Conservation (phyloP, 2,797 vertebrate species). For the Nothura maculosa region DNA sequence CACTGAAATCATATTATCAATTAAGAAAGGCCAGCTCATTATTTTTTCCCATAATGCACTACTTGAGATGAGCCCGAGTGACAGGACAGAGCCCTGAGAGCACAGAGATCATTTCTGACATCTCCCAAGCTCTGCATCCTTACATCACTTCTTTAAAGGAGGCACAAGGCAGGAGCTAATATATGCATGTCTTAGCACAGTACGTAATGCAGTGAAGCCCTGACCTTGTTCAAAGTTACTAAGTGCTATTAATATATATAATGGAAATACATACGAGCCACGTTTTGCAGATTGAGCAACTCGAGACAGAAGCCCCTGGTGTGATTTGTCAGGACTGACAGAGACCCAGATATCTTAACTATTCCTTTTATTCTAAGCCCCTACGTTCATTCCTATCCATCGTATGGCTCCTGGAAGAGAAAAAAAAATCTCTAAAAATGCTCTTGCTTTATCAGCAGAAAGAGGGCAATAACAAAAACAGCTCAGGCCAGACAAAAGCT, state of each 20-base stretch:
- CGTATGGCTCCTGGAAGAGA: background rate
- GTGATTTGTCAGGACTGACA: slow-evolving; percentile 16
- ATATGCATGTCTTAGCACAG: slow-evolving; percentile 60
- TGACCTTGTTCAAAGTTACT: slow-evolving; percentile 73
- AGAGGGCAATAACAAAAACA: slow-evolving; percentile 49
- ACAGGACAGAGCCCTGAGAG: background rate
- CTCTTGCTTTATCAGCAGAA: slow-evolving; percentile 66
- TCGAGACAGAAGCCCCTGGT: background rate
- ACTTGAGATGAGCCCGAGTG: background rate
- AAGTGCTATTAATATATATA: slow-evolving; percentile 70
- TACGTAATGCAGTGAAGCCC: slow-evolving; percentile 23
- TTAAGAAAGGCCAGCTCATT: background rate
- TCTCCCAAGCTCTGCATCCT: slow-evolving; percentile 48
- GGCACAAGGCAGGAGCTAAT: slow-evolving; percentile 51
- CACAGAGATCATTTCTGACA: background rate
- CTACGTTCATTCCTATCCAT: slow-evolving; percentile 42
- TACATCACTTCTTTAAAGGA: slow-evolving; percentile 45
- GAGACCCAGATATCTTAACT: slow-evolving; percentile 42
- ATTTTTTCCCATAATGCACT: background rate
- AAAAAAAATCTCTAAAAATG: slow-evolving; percentile 16
- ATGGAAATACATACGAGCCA: slow-evolving; percentile 63
- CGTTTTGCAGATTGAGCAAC: slow-evolving; percentile 26
- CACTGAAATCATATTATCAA: background rate
- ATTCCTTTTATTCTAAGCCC: slow-evolving; percentile 34
- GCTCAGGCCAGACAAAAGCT: slow-evolving; percentile 58